phyloP scores from a whole-genome alignment of 2,797 vertebrate genomes.

The Menidia menidia region DNA sequence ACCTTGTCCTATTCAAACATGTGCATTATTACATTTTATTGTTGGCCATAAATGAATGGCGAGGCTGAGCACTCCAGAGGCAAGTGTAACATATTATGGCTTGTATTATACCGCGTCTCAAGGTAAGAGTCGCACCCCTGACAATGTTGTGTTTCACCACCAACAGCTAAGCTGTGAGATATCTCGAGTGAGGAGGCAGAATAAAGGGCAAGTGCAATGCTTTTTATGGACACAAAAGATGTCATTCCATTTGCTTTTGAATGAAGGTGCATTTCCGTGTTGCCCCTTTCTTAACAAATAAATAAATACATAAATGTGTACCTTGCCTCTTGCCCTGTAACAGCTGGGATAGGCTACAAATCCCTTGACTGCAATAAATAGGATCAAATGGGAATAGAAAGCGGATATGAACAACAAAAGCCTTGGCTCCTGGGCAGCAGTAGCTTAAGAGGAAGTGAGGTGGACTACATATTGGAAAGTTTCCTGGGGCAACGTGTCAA shows the following conservation, averaged over 20 bases:
- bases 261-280: conserved; percentile 14
- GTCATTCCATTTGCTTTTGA: conserved; percentile 15
- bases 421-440: neutral
- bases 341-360: neutral
- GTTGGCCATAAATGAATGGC: conserved; percentile 77
- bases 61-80: conserved; percentile 71
- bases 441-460: too few species aligned
- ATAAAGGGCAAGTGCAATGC: conserved; percentile 23
- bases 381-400: neutral
- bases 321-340: neutral
- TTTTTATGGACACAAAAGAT: conserved; percentile 20
- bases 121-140: conserved; percentile 55
- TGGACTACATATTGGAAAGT: too few species aligned
- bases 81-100: conserved; percentile 58
- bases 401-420: neutral
- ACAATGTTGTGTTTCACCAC: conserved; percentile 40
- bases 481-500: too few species aligned
- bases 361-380: neutral
- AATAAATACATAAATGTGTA: neutral
- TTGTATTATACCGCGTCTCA: conserved; percentile 72
- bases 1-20: conserved; percentile 80
- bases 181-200: conserved; percentile 32
- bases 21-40: conserved; percentile 81
- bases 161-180: conserved; percentile 14
- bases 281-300: neutral